A percentile compares a stretch with the other conserved stretches of the same genome.
Conservation (phyloP, 2,113 vertebrate species). For the Gulo gulo region DNA sequence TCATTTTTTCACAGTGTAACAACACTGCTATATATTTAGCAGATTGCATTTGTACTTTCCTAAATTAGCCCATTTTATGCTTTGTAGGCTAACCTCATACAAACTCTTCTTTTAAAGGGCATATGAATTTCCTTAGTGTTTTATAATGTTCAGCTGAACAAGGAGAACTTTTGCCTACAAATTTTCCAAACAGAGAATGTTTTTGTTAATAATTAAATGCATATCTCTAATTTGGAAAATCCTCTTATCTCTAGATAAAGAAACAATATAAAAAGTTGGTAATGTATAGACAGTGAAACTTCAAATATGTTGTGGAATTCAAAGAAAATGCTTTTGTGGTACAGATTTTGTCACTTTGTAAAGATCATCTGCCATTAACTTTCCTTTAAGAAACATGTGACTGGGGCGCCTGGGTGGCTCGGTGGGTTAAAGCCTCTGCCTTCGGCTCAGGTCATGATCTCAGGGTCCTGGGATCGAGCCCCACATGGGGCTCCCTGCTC, state of each 20-base stretch:
- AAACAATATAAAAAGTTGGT: not conserved
- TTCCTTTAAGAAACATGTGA: not conserved
- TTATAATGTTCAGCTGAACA: not conserved
- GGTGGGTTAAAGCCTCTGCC: too few relatives aligned
- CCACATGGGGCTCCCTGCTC: too few relatives aligned
- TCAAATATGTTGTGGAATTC: not conserved
- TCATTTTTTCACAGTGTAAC: not conserved
- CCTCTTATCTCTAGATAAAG: not conserved
- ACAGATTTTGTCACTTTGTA: not conserved
- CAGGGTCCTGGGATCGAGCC: too few relatives aligned
- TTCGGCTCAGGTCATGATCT: too few relatives aligned
- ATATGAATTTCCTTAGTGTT: not conserved
- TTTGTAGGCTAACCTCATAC: not conserved
- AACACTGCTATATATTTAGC: constrained; percentile 6
- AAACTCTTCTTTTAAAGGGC: not conserved
- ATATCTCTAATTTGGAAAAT: not conserved
- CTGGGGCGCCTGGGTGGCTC: too few relatives aligned
- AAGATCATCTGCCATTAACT: not conserved
- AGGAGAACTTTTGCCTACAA: not conserved
- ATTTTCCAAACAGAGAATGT: not conserved
- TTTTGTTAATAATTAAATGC: constrained; percentile 11
- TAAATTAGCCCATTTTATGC: not conserved
- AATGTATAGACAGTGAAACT: not conserved
- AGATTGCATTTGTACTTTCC: not conserved
- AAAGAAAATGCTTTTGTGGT: not conserved